phyloP scores from a whole-genome alignment of 2,888 invertebrate species.

The Leptinotarsa juncta region DNA sequence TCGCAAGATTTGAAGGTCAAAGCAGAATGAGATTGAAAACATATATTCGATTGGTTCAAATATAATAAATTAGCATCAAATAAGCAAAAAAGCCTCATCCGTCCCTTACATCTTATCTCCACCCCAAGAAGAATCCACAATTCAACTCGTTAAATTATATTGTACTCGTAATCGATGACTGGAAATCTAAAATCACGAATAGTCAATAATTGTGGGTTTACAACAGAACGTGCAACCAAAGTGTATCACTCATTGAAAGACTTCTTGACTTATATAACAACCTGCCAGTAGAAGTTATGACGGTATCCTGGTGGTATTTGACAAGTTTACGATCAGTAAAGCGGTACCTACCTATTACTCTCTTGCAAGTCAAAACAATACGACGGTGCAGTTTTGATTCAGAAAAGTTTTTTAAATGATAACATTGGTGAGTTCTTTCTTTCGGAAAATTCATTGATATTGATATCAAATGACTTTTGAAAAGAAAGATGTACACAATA shows the following conservation, averaged over 20 bases:
- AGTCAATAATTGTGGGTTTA: constrained; percentile 30
- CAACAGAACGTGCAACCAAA: constrained; percentile 43
- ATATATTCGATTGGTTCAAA: too few species aligned
- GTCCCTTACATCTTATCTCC: not conserved
- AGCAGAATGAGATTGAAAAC: too few species aligned
- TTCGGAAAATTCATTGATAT: not conserved
- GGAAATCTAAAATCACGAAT: constrained; percentile 44
- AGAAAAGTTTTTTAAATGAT: not conserved
- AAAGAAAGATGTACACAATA: too few species aligned
- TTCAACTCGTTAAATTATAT: constrained; percentile 12
- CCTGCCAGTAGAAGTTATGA: constrained; percentile 12
- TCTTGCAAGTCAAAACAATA: constrained; percentile 2
- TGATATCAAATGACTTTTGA: too few species aligned
- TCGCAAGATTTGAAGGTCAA: too few species aligned
- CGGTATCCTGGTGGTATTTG: constrained; percentile 1
- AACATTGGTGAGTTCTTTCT: not conserved
- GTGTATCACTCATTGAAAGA: constrained; percentile 43
- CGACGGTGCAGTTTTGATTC: not conserved
- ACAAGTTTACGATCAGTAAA: constrained; percentile 6
- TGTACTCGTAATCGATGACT: constrained; percentile 42
- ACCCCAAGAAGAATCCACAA: not conserved
- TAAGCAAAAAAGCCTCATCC: not conserved
- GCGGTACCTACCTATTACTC: constrained; percentile 3
- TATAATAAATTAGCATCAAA: not conserved
- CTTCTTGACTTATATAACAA: constrained; percentile 10